Conservation (phyloP, 2,888 invertebrate species). For the Teleogryllus oceanicus region DNA sequence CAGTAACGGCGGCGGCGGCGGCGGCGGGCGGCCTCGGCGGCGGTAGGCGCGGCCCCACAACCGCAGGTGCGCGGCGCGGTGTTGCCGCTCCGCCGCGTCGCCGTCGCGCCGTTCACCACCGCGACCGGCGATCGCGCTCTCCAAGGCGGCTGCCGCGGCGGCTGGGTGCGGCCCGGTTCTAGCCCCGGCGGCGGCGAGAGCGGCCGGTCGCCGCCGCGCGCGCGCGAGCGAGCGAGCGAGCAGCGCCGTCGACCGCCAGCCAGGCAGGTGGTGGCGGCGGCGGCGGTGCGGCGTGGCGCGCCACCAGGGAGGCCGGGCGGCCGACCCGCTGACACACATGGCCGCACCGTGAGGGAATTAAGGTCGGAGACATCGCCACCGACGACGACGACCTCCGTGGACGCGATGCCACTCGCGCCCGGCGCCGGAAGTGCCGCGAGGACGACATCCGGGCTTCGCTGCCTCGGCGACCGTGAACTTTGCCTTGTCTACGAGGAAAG, state of each 20-base stretch:
- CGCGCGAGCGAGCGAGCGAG: neutral
- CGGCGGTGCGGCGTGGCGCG: neutral
- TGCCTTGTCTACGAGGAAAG: no score
- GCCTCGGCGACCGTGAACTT: no score
- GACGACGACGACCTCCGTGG: neutral
- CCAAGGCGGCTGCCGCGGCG: no score
- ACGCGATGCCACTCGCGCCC: neutral
- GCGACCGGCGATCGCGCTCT: no score
- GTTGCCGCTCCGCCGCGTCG: no score
- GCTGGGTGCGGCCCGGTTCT: no score
- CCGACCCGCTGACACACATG: conserved; percentile 12
- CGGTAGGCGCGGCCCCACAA: no score
- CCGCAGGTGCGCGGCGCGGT: no score
- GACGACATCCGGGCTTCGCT: neutral
- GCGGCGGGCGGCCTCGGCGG: no score
- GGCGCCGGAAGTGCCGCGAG: neutral
- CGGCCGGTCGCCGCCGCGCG: neutral
- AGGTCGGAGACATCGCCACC: neutral
- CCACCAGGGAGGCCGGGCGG: neutral
- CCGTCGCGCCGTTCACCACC: no score
- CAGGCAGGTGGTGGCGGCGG: neutral
- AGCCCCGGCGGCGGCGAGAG: neutral
- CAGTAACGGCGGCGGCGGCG: no score
- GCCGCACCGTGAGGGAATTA: neutral
- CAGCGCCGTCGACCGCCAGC: neutral